phyloP scores from a whole-genome alignment of 2,888 invertebrate species.

The Leptura quadrifasciata region DNA sequence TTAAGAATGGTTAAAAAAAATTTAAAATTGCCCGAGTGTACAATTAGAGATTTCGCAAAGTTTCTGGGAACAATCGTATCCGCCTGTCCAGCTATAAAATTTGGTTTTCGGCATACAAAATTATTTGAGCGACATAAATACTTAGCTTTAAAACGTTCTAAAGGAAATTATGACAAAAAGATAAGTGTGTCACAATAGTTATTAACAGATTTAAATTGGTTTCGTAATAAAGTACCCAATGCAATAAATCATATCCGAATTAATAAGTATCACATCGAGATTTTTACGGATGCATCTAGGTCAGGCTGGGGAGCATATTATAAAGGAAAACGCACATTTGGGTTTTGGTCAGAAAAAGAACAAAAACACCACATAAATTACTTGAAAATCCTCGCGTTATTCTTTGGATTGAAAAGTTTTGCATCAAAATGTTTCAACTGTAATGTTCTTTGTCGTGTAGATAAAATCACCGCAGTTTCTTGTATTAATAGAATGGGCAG shows the following conservation, averaged over 20 bases:
- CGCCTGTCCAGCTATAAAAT: too few relatives aligned
- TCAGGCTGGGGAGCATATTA: background rate
- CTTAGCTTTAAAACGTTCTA: background rate
- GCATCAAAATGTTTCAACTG: background rate
- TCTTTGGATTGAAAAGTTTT: background rate
- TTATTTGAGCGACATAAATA: too few relatives aligned
- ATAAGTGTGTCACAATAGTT: background rate
- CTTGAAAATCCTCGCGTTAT: background rate
- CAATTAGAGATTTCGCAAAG: background rate
- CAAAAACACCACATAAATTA: slow-evolving; percentile 8
- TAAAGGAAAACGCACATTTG: background rate
- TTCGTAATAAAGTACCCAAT: background rate
- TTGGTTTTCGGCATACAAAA: too few relatives aligned
- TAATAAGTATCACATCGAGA: background rate
- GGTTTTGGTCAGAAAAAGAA: background rate
- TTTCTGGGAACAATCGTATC: background rate
- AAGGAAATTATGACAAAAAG: background rate
- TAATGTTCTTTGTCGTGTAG: slow-evolving; percentile 40
- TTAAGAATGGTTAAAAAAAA: background rate
- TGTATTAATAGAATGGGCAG: slow-evolving; percentile 49
- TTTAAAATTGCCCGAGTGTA: background rate
- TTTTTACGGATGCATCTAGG: background rate
- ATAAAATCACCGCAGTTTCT: slow-evolving; percentile 47
- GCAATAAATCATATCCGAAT: background rate
- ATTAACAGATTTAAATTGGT: background rate